Base-by-base conservation (phyloP, 2,113 vertebrate species). In the Prolemur simus region DNA sequence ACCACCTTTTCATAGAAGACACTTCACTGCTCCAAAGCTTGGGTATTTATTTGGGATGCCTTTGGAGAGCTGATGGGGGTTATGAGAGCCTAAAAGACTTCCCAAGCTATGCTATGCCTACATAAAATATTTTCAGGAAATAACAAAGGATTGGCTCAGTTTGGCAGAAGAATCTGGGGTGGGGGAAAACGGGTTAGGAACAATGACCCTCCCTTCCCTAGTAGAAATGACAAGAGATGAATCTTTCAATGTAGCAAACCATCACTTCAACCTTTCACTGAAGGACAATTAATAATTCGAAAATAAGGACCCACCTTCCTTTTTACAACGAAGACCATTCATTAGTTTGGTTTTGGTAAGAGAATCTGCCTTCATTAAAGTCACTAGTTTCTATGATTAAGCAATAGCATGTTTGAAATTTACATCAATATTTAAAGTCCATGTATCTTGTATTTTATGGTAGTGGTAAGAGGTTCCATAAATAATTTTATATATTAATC, bases 321-420 rank as follows among this genome's bases (percentile, higher is more conserved):
- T 87, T 86, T 86, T 76, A 83, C 9, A 34, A 85, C 20, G 27
- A 82, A 86, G 15, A 71, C 29, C 20, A 91, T 52, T 69, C 56
- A 83, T 82, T 78, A 92, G 23, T 64, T 85, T 78, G n/a, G n/a
- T 94, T 82, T 94, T 60, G 90, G 42, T 83, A 84, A 58, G 45
- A 88, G 9, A 87, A 60, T 88, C 11, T 91, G 10, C 4, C n/a
- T 78, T 90, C 45, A 89, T 85, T 86, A 56, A 96, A 91, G n/a
- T 84, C 32, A 89, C 86, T 86, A 45, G 58, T 92, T 94, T 21
- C 4, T 54, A 69, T 56, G 47, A 83, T 94, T 80, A 92, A 56
- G 14, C 18, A 81, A 49, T 17, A 58, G 5, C 17, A 60, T 90
- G n/a, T 92, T 94, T 88, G 81, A 89, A 94, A 77, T 84, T 94